phyloP scores from a whole-genome alignment of 1,140 invertebrate genomes.

The Schlechtendalia chinensis region DNA sequence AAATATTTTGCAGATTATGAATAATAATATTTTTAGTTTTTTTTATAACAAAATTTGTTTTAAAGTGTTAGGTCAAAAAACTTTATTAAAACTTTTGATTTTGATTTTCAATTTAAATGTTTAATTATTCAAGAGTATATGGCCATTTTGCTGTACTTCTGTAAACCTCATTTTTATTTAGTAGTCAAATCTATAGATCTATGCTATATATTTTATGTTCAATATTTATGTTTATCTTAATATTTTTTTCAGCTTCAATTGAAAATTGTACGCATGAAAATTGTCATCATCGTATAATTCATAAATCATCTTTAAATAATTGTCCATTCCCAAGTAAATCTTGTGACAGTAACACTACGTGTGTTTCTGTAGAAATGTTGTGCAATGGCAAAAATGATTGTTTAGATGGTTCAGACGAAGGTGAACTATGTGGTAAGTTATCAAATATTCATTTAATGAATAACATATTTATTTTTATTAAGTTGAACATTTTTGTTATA shows the following conservation, averaged over 20 bases:
- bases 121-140: no score
- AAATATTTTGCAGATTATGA: no score
- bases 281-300: slow-evolving; percentile 13
- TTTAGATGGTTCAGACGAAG: slow-evolving; percentile 77
- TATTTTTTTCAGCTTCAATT: neutral
- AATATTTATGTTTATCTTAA: no score
- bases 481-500: neutral
- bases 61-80: no score
- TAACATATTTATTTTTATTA: neutral
- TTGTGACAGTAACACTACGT: slow-evolving; percentile 68
- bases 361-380: slow-evolving; percentile 65
- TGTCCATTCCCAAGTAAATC: slow-evolving; percentile 65
- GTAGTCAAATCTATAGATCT: no score
- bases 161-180: no score
- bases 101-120: no score
- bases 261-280: slow-evolving; percentile 33
- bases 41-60: no score
- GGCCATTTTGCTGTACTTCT: no score
- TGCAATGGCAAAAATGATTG: slow-evolving; percentile 72
- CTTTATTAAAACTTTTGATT: no score
- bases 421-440: slow-evolving; percentile 67
- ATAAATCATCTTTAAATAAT: slow-evolving; percentile 52
- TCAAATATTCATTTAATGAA: neutral
- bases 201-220: no score
- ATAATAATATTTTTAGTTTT: no score